Evolutionary conservation across 1,140 invertebrate genomes (phyloP), one percentile per base, ranked within the genome.

Genomic region (Drosophila sucinea): DNA sequence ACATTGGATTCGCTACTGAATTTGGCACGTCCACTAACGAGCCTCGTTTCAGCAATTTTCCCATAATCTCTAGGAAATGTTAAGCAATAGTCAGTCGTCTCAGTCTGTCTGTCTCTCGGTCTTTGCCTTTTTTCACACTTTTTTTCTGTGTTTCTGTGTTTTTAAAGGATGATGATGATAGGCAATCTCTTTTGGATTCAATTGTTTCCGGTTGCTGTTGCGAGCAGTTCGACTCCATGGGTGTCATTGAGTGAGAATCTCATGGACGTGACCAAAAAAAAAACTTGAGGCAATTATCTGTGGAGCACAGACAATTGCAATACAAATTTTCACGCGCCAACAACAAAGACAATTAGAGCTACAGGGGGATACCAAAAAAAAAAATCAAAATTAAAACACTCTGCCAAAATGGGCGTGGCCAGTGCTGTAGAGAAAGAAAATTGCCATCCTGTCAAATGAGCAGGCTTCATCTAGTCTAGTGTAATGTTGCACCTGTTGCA

Each of bases 241-340:
- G 60, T 79, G 75, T 75, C 80, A 71, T 55, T 77, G 65, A 51
- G 60, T 47, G 67, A 77, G 81, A 83, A 84, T 68, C 63, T 57
- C 23, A 41, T 23, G 68, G 79, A 77, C 81, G 81, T 84, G 81
- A 84, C 68, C 74, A 38, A 51, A 17, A 17, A 17, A 17, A 17
- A 17, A 62, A 51, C 54, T 44, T 44, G 60, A 38, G 29, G 38
- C 70, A 83, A 83, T 83, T 83, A 78, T 61, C 68, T 27, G 23
- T 51, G 23, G 23, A 58, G 17, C 56, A 82, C 67, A 71, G 23
- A 63, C 75, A 74, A 72, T 67, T 54, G 76, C 60, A 79, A 77
- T 60, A 56, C 67, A 51, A 67, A 81, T 73, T 85, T 85, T 80
- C 81, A 80, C 81, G 81, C 81, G 77, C 81, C 33, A 65, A 56